A percentile compares a stretch with the other conserved stretches of the same genome.
These are phyloP conservation scores for Drosophila paranaensis DNA, from an alignment of 2,888 invertebrate genomes.

Conservation along the genomic window DNA sequence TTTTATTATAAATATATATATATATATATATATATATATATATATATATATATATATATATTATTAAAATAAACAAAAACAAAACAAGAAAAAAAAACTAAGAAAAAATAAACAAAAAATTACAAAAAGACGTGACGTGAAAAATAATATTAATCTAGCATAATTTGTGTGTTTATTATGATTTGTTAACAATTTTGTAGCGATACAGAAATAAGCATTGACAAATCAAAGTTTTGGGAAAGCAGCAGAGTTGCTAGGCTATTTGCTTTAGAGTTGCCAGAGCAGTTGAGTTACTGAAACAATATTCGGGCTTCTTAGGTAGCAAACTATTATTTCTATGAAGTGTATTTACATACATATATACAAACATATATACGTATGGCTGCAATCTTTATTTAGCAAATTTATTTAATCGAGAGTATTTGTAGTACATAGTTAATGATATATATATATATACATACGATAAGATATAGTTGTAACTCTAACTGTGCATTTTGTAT, in stretches of 20 bases:
- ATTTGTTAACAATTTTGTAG: conserved; percentile 29
- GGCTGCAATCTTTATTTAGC: conserved; percentile 34
- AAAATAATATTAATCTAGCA: neutral
- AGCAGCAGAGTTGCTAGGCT: conserved; percentile 6
- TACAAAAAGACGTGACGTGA: conserved; percentile 2
- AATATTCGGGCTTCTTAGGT: conserved; percentile 33
- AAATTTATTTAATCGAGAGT: conserved; percentile 22
- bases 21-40: neutral
- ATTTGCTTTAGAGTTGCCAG: neutral
- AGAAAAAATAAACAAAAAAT: neutral
- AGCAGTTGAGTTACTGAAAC: conserved; percentile 15
- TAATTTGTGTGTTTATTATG: conserved; percentile 20
- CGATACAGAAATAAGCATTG: conserved; percentile 63
- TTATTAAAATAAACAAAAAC: conserved; percentile 9
- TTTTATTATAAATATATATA: conserved; percentile 6
- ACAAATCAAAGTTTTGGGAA: conserved; percentile 64
- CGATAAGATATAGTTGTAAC: conserved; percentile 29
- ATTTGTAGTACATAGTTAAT: conserved; percentile 41
- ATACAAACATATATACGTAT: neutral
- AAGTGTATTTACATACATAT: neutral
- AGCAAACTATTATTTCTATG: conserved; percentile 21
- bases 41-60: neutral
- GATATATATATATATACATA: conserved; percentile 1
- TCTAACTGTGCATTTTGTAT: conserved; percentile 64
- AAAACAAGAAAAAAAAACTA: conserved; percentile 5